Base-by-base conservation (phyloP, 2,797 vertebrate species). In the Sebastes variabilis region DNA sequence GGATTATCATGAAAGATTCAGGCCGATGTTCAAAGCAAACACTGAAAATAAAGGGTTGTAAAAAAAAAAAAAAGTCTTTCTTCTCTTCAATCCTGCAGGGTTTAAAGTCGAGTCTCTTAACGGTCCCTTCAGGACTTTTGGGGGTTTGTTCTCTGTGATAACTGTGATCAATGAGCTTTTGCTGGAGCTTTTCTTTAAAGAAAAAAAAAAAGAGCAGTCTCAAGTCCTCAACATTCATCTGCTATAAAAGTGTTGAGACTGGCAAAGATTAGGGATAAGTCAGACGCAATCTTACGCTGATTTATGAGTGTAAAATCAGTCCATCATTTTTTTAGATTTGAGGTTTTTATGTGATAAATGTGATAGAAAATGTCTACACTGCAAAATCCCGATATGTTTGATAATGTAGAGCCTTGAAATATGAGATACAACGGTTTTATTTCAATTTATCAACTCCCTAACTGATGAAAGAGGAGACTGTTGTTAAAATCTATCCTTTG, bases 1-100 rank as follows among this genome's bases (percentile, higher is more conserved):
- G 74, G 80, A 73, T 88, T 70, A 79, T 68, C 70, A 27, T 68
- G 16, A 79, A 68, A 80, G 62, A 79, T 87, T 83, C 10, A 73
- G 70, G 72, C 20, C 66, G 7, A 18, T 18, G 55, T 77, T 85
- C 60, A 54, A 73, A 75, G 71, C 14, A 82, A 73, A 80, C 30
- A 38, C 52, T 46, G 30, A 73, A 81, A 69, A 82, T 22, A 32
- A 74, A 61, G 7, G 24, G 8, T 27, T 52, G 20, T 29, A 9
- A 29, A 71, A 56, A n/a, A 18, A n/a, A 6, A 32, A 72, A n/a
- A 24, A 36, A 73, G 29, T 64, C 68, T 27, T 69, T 42, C 38
- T 42, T 42, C 38, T 42, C 38, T 42, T 42, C 30, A 66, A 34
- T 58, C 46, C 24, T 2, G 10, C 12, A 54, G 58, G 66, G 30